These are phyloP conservation scores for Suillia variegata DNA, from an alignment of 2,888 invertebrate species.

Conservation along the genomic window DNA sequence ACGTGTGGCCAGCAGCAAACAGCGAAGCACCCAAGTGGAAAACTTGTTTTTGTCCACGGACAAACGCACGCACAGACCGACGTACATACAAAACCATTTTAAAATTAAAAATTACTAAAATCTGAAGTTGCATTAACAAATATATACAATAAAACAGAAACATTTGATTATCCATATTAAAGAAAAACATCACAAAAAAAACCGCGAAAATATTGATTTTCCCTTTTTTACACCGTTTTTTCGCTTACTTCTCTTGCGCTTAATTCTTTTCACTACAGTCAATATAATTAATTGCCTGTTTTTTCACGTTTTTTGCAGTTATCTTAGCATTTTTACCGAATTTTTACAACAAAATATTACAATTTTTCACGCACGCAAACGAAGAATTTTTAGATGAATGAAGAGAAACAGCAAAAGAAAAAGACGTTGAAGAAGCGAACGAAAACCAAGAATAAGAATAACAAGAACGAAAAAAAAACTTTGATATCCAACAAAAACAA, in stretches of 20 bases:
- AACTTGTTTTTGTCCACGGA: constrained; percentile 24
- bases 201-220: constrained; percentile 27
- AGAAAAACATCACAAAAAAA: background rate
- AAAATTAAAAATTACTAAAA: background rate
- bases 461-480: constrained; percentile 11
- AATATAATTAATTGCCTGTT: too few relatives aligned
- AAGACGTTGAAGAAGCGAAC: too few relatives aligned
- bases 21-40: constrained; percentile 29
- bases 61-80: background rate
- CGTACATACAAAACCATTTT: background rate
- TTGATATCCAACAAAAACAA: constrained; percentile 30
- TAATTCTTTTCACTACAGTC: too few relatives aligned
- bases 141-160: background rate
- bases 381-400: background rate
- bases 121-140: background rate
- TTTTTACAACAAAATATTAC: too few relatives aligned
- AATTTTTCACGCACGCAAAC: background rate
- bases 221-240: too few relatives aligned
- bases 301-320: too few relatives aligned
- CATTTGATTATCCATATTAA: background rate
- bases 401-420: background rate
- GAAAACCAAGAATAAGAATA: background rate
- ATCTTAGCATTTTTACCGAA: too few relatives aligned
- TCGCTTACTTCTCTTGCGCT: too few relatives aligned
- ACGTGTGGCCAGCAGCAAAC: too few relatives aligned